phyloP scores from a whole-genome alignment of 2,888 invertebrate species.

The Rosalia funebris region DNA sequence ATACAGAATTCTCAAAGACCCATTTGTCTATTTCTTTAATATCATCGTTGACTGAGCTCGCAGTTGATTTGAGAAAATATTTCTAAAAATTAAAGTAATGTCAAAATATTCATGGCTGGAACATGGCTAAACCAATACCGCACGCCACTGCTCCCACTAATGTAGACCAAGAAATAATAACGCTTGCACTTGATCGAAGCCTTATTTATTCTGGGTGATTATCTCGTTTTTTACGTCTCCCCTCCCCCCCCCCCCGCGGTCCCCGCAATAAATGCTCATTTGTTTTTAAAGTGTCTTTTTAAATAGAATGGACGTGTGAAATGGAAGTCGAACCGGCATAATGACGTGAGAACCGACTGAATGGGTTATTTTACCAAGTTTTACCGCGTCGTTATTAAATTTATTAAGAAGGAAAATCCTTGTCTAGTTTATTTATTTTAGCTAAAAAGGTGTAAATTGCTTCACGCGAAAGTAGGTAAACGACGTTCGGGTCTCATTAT shows the following conservation, averaged over 20 bases:
- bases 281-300: slow-evolving; percentile 28
- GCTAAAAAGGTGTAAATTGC: not conserved
- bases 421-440: slow-evolving; percentile 2
- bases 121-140: no score
- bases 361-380: slow-evolving; percentile 8
- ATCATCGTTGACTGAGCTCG: no score
- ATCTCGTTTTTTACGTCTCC: slow-evolving; percentile 13
- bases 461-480: not conserved
- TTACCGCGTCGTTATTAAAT: slow-evolving; percentile 8
- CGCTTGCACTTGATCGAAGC: slow-evolving; percentile 17
- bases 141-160: slow-evolving; percentile 9
- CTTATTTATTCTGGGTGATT: slow-evolving; percentile 11
- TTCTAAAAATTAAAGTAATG: no score
- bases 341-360: slow-evolving; percentile 18
- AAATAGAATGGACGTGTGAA: slow-evolving; percentile 23
- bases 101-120: no score
- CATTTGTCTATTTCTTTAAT: no score
- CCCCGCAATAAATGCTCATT: slow-evolving; percentile 18
- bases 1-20: no score
- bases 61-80: no score
- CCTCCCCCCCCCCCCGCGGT: not conserved
- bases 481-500: no score
- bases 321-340: slow-evolving; percentile 9
- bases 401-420: slow-evolving; percentile 1
- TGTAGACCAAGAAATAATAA: slow-evolving; percentile 19